Percentiles rank a stretch among this genome's conserved stretches.
These are phyloP conservation scores for Lophotriccus pileatus DNA, from an alignment of 2,797 vertebrate species.

Conservation along the genomic window DNA sequence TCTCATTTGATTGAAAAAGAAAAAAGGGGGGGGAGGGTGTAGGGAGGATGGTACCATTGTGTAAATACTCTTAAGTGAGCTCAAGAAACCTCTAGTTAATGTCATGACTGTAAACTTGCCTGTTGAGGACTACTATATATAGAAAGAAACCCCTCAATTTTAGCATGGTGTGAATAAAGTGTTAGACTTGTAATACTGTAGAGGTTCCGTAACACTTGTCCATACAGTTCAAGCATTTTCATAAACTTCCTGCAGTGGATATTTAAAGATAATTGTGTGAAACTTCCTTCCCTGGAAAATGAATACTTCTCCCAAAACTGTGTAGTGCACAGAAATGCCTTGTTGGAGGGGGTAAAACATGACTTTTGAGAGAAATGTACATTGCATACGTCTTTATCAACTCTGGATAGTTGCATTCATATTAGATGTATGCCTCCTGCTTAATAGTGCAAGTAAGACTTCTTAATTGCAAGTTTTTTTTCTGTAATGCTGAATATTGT, in stretches of 20 bases:
- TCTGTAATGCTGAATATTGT: conserved; percentile 41
- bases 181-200: conserved; percentile 53
- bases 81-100: conserved; percentile 37
- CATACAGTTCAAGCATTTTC: conserved; percentile 6
- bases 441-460: conserved; percentile 14
- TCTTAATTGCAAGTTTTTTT: conserved; percentile 37
- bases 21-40: fast-evolving
- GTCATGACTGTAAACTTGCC: conserved; percentile 53
- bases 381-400: conserved; percentile 4
- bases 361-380: not conserved
- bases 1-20: not conserved
- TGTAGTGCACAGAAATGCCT: conserved; percentile 40
- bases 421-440: conserved; percentile 39
- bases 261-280: conserved; percentile 30
- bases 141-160: conserved; percentile 13
- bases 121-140: conserved; percentile 33
- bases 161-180: conserved; percentile 58
- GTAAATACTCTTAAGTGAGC: conserved; percentile 50
- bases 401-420: not conserved
- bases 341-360: not conserved
- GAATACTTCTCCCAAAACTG: not conserved
- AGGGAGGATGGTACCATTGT: not conserved
- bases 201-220: conserved; percentile 16
- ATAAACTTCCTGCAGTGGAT: conserved; percentile 21
- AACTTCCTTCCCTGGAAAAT: not conserved